A percentile compares a stretch with the other conserved stretches of the same genome.
Evolutionary conservation across 2,113 vertebrate species (phyloP).

Genomic region (Pteropus alecto): DNA sequence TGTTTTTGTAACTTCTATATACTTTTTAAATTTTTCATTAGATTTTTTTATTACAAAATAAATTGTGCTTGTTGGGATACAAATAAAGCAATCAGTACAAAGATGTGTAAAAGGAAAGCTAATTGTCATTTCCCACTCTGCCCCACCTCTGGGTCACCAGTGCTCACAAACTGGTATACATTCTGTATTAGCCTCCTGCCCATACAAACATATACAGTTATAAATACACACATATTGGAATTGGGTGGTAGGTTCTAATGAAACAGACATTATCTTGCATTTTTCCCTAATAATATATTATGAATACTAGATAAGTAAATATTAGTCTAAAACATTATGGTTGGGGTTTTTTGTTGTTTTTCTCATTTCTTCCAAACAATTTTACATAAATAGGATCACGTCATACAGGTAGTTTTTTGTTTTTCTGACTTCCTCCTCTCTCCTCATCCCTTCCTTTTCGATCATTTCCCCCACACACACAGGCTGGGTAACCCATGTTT

Average conservation of each 20-base stretch:
- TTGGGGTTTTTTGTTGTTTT: background rate
- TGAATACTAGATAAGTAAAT: background rate
- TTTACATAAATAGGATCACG: background rate
- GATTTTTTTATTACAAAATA: background rate
- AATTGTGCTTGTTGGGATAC: background rate
- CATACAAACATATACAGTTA: background rate
- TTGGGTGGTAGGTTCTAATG: background rate
- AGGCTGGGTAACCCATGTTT: background rate
- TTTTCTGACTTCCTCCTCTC: background rate
- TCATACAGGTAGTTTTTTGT: background rate
- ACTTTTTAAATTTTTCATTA: background rate
- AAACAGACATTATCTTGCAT: slow-evolving; percentile 12
- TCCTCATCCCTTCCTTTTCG: background rate
- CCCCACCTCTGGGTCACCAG: background rate
- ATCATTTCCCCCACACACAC: background rate
- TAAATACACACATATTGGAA: background rate
- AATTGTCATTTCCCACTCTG: background rate
- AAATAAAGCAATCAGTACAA: background rate
- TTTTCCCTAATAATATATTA: background rate
- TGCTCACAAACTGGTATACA: background rate
- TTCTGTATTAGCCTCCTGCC: background rate
- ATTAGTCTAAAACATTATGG: background rate
- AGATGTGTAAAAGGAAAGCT: background rate
- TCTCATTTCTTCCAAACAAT: background rate
- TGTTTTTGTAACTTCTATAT: background rate